These are phyloP conservation scores for Cancer borealis DNA, from an alignment of 2,888 invertebrate species.

Conservation along the genomic window DNA sequence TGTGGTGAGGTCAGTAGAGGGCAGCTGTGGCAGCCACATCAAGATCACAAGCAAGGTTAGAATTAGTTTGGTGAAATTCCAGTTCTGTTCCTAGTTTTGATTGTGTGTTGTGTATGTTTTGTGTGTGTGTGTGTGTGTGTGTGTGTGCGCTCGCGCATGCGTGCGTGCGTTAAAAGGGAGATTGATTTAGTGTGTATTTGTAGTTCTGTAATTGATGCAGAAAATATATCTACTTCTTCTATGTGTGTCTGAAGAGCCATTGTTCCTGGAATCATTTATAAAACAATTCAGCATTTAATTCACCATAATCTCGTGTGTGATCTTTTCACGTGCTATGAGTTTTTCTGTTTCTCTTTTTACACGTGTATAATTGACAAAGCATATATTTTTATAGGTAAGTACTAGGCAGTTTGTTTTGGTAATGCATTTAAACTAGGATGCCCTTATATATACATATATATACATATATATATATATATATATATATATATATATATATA, in stretches of 20 bases:
- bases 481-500: neutral
- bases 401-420: neutral
- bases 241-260: conserved; percentile 17
- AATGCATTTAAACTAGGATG: neutral
- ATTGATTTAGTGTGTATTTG: neutral
- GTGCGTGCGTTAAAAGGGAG: neutral
- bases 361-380: conserved; percentile 35
- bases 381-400: conserved; percentile 38
- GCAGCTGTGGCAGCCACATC: conserved; percentile 38
- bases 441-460: neutral
- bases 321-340: neutral
- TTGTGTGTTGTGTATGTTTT: conserved; percentile 12
- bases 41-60: conserved; percentile 15
- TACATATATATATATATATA: neutral
- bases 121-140: conserved; percentile 42
- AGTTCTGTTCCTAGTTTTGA: conserved; percentile 39
- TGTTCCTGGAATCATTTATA: conserved; percentile 11
- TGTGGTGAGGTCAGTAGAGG: conserved; percentile 36
- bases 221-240: conserved; percentile 28
- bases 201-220: conserved; percentile 2
- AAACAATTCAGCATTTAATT: conserved; percentile 7
- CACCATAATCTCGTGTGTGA: neutral
- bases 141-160: neutral
- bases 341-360: neutral
- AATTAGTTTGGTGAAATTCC: conserved; percentile 34